These are phyloP conservation scores for Spinibarbus caldwelli DNA, from an alignment of 2,797 vertebrate genomes.

Conservation along the genomic window DNA sequence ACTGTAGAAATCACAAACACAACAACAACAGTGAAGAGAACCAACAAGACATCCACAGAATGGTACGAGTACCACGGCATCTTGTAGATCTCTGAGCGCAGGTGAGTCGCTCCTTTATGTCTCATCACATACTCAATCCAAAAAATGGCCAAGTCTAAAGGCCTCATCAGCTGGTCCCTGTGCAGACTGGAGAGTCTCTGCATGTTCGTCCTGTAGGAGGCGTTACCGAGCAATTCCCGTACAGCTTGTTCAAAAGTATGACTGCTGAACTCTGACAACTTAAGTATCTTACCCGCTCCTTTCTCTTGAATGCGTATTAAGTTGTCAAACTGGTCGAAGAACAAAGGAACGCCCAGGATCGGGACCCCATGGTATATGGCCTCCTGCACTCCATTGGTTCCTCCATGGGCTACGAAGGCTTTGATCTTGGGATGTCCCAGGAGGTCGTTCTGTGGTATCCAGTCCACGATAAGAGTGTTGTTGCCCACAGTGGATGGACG, in stretches of 20 bases:
- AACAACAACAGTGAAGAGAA: conserved; percentile 6
- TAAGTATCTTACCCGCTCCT: conserved; percentile 70
- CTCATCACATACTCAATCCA: conserved; percentile 79
- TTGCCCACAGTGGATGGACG: conserved; percentile 72
- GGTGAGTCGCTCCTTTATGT: conserved; percentile 72
- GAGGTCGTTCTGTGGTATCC: conserved; percentile 80
- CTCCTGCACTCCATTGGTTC: conserved; percentile 78
- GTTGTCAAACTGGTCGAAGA: conserved; percentile 79
- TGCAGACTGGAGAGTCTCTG: conserved; percentile 70
- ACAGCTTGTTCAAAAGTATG: conserved; percentile 65
- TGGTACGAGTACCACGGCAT: conserved; percentile 77
- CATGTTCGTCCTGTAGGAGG: conserved; percentile 72
- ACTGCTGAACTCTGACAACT: conserved; percentile 58
- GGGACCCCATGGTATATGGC: conserved; percentile 76
- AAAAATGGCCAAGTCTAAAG: conserved; percentile 71
- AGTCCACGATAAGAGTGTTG: conserved; percentile 76
- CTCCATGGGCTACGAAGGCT: conserved; percentile 76
- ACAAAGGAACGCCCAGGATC: conserved; percentile 74
- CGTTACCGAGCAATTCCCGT: conserved; percentile 58
- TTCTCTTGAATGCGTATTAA: conserved; percentile 70
- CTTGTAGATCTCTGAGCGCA: conserved; percentile 71
- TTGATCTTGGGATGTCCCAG: conserved; percentile 75
- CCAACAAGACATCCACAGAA: conserved; percentile 67
- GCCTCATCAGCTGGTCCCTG: conserved; percentile 69
- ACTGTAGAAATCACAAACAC: conserved; percentile 4